Conservation (phyloP, 64 coral and sea anemone species). For the Montipora foliosa region DNA sequence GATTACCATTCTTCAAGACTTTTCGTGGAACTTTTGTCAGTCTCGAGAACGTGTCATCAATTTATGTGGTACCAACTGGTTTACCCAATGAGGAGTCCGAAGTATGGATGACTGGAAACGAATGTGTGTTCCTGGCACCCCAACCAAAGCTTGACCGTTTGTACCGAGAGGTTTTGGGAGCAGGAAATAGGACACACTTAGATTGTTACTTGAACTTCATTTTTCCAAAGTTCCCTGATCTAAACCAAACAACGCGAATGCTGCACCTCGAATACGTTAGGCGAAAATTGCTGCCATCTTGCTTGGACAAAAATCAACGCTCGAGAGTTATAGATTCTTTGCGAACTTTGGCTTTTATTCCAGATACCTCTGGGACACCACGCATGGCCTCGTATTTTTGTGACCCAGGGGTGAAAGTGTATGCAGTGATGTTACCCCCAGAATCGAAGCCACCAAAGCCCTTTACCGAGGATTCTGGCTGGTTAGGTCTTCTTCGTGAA, state of each 20-base stretch:
- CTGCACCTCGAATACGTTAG: conserved; percentile 72
- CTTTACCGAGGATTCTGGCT: conserved; percentile 46
- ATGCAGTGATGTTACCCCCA: conserved; percentile 77
- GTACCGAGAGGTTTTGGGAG: conserved; percentile 58
- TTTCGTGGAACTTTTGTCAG: conserved; percentile 60
- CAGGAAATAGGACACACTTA: conserved; percentile 58
- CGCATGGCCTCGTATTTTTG: conserved; percentile 69
- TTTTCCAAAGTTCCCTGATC: conserved; percentile 71
- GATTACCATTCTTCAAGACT: conserved; percentile 85
- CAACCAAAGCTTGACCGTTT: conserved; percentile 42
- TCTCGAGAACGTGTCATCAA: conserved; percentile 52
- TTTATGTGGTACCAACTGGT: conserved; percentile 67
- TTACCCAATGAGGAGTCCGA: conserved; percentile 70
- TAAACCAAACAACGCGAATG: conserved; percentile 64
- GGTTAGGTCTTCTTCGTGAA: conserved; percentile 73
- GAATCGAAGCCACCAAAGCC: conserved; percentile 64
- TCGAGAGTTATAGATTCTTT: conserved; percentile 47
- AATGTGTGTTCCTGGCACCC: conserved; percentile 77
- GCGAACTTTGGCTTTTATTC: conserved; percentile 67
- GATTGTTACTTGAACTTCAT: conserved; percentile 89
- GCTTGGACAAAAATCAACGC: not conserved
- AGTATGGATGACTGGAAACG: conserved; percentile 70
- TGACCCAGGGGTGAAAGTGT: conserved; percentile 87
- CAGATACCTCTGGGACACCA: conserved; percentile 57
- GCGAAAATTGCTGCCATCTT: conserved; percentile 4